Evolutionary conservation across 2,888 invertebrate species (phyloP), one percentile per base, ranked within the genome.

Genomic region (Chironomus tentans): DNA sequence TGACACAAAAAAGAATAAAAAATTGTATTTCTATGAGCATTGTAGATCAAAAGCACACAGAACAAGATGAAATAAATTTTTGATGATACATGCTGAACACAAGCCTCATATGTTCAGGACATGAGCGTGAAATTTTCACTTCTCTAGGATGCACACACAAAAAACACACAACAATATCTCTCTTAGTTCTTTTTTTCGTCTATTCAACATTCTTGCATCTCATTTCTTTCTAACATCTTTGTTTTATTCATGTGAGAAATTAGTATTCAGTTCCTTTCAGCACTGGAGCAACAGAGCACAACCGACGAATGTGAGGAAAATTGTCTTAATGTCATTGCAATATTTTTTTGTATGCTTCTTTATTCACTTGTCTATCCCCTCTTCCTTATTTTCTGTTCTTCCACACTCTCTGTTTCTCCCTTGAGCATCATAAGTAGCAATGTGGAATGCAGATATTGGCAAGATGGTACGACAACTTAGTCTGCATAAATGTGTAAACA

Each of bases 191-290:
- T 28, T 28, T 28, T 28, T 28, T 5, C 4, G 28, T 28, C 50
- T 15, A 50, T 18, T 56, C 56, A 18, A 56, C 56, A 56, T 56
- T 18, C 15, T 56, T 56, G 56, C 56, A 56, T 38, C 28, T 28
- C 28, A 28, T 28, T 28, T 28, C 28, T 28, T 28, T 38, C 38
- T 50, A 50, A 50, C 13, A 50, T 50, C 15, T 50, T 15, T 50
- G 15, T 62, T 62, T 21, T 21, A 22, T 18, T 21, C 22, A 62
- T 22, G 22, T 62, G 21, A 56, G 72, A 72, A 72, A 72, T 72
- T 72, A 72, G 72, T 72, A 72, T 72, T 72, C 72, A 47, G 22
- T 6, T 28, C 22, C 62, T 21, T 22, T 62, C 62, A 62, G 62
- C 62, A 62, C 10, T 62, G 1, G 10, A 6, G 15, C 13, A 12